phyloP scores from a whole-genome alignment of 2,113 vertebrate genomes.

The Coptodon bakossiorum region DNA sequence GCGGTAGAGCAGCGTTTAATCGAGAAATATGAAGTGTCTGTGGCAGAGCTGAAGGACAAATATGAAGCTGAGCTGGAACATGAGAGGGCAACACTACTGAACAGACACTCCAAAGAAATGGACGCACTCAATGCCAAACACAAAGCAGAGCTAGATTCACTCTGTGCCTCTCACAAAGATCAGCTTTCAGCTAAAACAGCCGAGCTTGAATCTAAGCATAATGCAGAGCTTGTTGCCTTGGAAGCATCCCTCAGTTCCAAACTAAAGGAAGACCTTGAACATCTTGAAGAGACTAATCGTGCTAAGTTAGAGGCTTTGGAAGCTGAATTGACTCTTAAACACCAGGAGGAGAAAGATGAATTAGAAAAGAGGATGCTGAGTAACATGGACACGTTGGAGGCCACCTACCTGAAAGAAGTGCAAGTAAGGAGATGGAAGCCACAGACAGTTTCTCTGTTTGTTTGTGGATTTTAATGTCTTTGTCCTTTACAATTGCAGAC shows the following conservation, averaged over 20 bases:
- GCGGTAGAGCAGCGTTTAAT: conserved; percentile 63
- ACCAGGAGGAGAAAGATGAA: conserved; percentile 72
- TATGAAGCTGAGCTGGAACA: conserved; percentile 43
- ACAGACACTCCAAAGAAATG: conserved; percentile 33
- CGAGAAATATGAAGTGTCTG: conserved; percentile 68
- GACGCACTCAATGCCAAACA: conserved; percentile 41
- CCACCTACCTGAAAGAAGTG: conserved; percentile 80
- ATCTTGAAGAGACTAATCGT: conserved; percentile 60
- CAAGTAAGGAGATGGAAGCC: conserved; percentile 67
- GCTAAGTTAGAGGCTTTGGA: conserved; percentile 68
- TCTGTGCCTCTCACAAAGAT: conserved; percentile 55
- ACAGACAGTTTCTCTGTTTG: neutral
- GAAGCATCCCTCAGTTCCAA: conserved; percentile 52
- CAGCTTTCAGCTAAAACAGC: conserved; percentile 22
- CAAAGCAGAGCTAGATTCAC: conserved; percentile 50
- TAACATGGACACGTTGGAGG: conserved; percentile 82
- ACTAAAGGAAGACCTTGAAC: conserved; percentile 64
- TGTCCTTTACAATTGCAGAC: conserved; percentile 7
- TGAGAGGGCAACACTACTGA: conserved; percentile 8
- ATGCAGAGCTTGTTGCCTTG: conserved; percentile 48
- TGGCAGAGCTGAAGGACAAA: conserved; percentile 63
- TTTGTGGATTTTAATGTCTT: neutral
- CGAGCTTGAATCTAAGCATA: conserved; percentile 51
- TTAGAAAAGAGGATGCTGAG: conserved; percentile 77
- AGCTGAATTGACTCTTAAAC: conserved; percentile 66